phyloP scores from a whole-genome alignment of 2,888 invertebrate genomes.

The Elgonia sp. region DNA sequence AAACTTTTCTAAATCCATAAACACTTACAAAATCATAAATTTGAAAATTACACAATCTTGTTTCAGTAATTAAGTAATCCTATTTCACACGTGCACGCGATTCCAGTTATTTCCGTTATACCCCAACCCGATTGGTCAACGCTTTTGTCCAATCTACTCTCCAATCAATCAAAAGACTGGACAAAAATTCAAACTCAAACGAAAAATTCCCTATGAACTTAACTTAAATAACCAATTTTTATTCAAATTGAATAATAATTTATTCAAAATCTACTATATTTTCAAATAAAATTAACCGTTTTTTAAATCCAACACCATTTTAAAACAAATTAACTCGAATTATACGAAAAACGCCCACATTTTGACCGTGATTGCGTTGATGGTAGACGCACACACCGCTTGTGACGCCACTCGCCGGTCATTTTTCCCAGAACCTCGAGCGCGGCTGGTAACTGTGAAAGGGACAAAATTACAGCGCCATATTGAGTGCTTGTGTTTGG shows the following conservation, averaged over 20 bases:
- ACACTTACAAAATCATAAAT: background rate
- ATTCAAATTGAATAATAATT: too few species aligned
- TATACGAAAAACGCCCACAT: background rate
- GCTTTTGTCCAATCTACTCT: background rate
- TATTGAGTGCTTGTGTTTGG: constrained; percentile 87
- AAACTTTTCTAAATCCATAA: background rate
- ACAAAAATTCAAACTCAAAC: background rate
- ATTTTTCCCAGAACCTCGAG: constrained; percentile 53
- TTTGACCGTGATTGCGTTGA: too few species aligned
- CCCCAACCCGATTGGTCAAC: background rate
- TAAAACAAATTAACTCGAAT: background rate
- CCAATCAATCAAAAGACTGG: background rate
- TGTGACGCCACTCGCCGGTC: constrained; percentile 47
- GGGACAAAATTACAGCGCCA: constrained; percentile 86
- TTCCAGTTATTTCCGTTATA: background rate
- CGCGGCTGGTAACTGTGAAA: constrained; percentile 79
- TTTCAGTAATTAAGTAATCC: background rate
- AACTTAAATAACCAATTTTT: background rate
- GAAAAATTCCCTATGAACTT: constrained; percentile 3
- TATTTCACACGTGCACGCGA: background rate
- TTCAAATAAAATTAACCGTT: background rate
- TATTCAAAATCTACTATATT: background rate
- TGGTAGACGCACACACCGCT: background rate
- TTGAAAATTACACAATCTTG: background rate
- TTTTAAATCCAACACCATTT: background rate